phyloP scores from a whole-genome alignment of 2,113 vertebrate species.

The Grus americana region DNA sequence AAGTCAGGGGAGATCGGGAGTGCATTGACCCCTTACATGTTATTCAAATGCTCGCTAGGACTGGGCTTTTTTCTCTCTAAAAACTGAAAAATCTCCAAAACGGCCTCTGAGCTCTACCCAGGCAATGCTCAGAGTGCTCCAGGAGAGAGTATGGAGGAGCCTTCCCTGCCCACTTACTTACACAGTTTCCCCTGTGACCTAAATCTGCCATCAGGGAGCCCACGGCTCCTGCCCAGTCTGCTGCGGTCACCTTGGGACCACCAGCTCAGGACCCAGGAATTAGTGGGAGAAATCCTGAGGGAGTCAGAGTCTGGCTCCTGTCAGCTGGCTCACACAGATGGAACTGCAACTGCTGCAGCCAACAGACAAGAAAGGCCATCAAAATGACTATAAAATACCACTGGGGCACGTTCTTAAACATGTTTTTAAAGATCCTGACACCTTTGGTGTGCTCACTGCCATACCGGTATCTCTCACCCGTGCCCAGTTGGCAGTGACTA shows the following conservation, averaged over 20 bases:
- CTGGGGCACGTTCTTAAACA: background rate
- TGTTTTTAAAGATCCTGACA: background rate
- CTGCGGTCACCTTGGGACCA: background rate
- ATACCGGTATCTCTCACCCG: accelerated
- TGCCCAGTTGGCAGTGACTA: background rate
- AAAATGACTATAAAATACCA: background rate
- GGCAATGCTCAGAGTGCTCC: background rate
- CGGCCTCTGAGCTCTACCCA: accelerated
- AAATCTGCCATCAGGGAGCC: background rate
- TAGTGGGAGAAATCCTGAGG: background rate
- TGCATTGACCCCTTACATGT: background rate
- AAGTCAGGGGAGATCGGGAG: background rate
- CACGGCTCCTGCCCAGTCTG: background rate
- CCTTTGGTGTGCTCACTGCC: background rate
- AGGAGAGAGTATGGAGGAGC: background rate
- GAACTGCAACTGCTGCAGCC: background rate
- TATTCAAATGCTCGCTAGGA: background rate
- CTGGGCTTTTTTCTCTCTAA: background rate
- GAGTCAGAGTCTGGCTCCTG: background rate
- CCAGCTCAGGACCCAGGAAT: background rate
- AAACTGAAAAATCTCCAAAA: background rate
- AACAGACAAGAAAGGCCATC: background rate
- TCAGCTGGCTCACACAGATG: background rate
- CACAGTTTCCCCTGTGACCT: background rate
- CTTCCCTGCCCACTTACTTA: background rate